Percentiles rank a stretch among this genome's conserved stretches.
Evolutionary conservation across 2,113 vertebrate species (phyloP).

Genomic region (Microcebus murinus): DNA sequence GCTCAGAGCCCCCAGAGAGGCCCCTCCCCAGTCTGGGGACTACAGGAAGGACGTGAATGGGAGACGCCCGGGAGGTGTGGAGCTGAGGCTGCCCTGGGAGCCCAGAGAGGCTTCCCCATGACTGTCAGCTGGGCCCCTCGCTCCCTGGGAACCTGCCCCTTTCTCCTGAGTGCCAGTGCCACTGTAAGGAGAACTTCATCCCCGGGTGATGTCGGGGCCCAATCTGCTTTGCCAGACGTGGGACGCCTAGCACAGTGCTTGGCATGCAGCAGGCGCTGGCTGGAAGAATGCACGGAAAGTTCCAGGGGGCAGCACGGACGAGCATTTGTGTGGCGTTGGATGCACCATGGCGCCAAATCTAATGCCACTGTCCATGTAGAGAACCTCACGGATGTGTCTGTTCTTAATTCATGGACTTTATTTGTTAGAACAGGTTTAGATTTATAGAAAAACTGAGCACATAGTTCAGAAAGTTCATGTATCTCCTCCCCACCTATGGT

Average conservation of each 20-base stretch:
- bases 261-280: rapidly evolving
- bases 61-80: neutral
- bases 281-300: neutral
- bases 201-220: neutral
- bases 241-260: neutral
- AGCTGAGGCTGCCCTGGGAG: neutral
- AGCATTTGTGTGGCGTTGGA: neutral
- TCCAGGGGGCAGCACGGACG: neutral
- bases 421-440: neutral
- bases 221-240: neutral
- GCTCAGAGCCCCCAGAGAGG: neutral
- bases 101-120: neutral
- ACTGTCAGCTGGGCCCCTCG: neutral
- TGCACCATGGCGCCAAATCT: neutral
- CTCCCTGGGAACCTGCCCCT: neutral
- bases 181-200: neutral
- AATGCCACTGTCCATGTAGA: neutral
- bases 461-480: neutral
- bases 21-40: neutral
- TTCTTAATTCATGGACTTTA: neutral
- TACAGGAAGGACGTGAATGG: neutral
- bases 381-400: neutral
- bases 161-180: rapidly evolving
- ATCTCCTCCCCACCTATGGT: neutral
- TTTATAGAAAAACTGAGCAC: neutral